Conservation (phyloP, 2,113 vertebrate genomes). For the Oryzias melastigma region DNA sequence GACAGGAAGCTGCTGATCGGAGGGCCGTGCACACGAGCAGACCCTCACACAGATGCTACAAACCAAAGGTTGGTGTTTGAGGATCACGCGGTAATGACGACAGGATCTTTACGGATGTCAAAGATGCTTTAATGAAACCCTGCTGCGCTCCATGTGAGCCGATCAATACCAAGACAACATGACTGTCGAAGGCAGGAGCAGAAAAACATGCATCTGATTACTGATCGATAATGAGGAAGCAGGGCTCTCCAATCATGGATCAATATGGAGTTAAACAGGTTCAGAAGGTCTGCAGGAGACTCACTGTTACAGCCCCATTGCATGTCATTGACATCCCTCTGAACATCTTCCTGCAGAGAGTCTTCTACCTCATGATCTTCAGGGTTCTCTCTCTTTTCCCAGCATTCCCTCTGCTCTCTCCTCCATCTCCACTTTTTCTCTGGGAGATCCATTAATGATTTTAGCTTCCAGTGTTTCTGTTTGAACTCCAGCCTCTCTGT, state of each 20-base stretch:
- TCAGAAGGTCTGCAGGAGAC: background rate
- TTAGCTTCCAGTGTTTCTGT: no score
- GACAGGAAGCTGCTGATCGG: no score
- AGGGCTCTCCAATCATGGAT: constrained; percentile 11
- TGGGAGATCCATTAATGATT: no score
- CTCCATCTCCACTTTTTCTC: no score
- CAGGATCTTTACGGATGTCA: no score
- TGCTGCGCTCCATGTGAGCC: background rate
- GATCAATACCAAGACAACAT: constrained; percentile 18
- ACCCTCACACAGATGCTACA: no score
- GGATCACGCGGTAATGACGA: no score
- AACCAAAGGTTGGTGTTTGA: no score
- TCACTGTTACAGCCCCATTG: background rate
- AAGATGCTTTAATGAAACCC: background rate
- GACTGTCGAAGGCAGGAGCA: constrained; percentile 3
- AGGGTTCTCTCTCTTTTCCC: no score
- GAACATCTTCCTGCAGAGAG: background rate
- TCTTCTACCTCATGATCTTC: background rate
- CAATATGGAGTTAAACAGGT: constrained; percentile 1
- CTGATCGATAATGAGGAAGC: constrained; percentile 5
- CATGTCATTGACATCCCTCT: background rate
- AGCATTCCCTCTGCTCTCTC: no score
- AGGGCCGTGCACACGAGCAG: no score
- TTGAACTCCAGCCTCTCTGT: no score
- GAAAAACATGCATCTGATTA: constrained; percentile 23